Evolutionary conservation across 2,113 vertebrate genomes (phyloP).

Genomic region (Prolemur simus): DNA sequence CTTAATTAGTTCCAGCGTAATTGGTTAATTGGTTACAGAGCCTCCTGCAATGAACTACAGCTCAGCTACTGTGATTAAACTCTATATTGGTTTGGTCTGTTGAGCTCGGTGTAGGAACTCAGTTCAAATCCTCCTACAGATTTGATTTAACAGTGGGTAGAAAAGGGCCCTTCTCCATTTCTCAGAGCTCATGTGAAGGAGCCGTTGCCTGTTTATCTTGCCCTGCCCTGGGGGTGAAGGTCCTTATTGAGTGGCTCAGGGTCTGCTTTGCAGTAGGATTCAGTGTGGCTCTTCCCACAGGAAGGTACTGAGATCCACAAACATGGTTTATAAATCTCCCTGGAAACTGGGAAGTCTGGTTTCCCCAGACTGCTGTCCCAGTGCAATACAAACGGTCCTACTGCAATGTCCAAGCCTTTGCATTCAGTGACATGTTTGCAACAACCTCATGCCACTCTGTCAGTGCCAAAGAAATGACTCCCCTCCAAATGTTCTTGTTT

Average conservation of each 20-base stretch:
- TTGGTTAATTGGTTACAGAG: background rate
- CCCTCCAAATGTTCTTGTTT: background rate
- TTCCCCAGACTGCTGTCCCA: background rate
- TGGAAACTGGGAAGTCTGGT: background rate
- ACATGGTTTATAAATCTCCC: background rate
- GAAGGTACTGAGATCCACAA: background rate
- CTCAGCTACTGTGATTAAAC: background rate
- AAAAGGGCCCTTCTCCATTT: background rate
- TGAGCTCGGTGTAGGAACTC: background rate
- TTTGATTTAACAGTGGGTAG: background rate
- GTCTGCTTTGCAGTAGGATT: background rate
- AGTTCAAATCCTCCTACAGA: background rate
- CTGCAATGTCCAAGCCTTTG: background rate
- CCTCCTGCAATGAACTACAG: background rate
- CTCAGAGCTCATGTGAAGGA: background rate
- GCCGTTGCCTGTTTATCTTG: background rate
- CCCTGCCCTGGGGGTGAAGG: background rate
- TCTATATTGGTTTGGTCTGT: background rate
- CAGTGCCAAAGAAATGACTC: background rate
- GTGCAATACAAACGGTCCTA: accelerated
- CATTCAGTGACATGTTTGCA: accelerated
- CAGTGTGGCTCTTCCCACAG: background rate
- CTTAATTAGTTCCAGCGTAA: background rate
- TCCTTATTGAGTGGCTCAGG: background rate
- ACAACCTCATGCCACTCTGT: background rate